A percentile compares a stretch with the other conserved stretches of the same genome.
Evolutionary conservation across 2,888 invertebrate species (phyloP).

Genomic region (Oxycera nigricornis): DNA sequence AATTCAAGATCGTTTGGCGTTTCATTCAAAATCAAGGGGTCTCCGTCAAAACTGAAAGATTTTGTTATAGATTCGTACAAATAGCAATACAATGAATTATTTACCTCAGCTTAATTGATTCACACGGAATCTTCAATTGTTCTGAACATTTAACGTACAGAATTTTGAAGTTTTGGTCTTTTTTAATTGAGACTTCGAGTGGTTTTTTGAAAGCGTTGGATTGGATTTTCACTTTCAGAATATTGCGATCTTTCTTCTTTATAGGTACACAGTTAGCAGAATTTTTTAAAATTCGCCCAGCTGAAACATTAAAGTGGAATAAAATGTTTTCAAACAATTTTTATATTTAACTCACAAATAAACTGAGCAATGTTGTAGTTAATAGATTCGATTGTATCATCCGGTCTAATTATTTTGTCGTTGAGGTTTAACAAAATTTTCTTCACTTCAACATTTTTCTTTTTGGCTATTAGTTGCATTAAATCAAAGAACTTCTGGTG

Average conservation of each 20-base stretch:
- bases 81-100: background rate
- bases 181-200: constrained; percentile 52
- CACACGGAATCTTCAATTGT: constrained; percentile 52
- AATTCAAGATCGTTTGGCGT: constrained; percentile 56
- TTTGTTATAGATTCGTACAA: background rate
- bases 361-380: constrained; percentile 54
- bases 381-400: constrained; percentile 55
- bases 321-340: background rate
- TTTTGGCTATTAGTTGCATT: constrained; percentile 53
- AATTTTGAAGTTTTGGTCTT: constrained; percentile 53
- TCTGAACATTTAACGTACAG: constrained; percentile 57
- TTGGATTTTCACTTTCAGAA: constrained; percentile 56
- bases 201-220: constrained; percentile 55
- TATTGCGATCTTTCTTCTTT: constrained; percentile 45
- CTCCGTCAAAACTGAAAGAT: constrained; percentile 57
- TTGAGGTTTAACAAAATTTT: constrained; percentile 54
- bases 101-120: constrained; percentile 38
- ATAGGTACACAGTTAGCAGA: background rate
- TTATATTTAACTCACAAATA: constrained; percentile 52
- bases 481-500: constrained; percentile 56
- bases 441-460: constrained; percentile 51
- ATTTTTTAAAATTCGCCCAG: constrained; percentile 5
- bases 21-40: constrained; percentile 52
- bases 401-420: constrained; percentile 51
- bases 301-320: constrained; percentile 17